Base-by-base conservation (phyloP, 2,797 vertebrate genomes). In the Agapornis canus region DNA sequence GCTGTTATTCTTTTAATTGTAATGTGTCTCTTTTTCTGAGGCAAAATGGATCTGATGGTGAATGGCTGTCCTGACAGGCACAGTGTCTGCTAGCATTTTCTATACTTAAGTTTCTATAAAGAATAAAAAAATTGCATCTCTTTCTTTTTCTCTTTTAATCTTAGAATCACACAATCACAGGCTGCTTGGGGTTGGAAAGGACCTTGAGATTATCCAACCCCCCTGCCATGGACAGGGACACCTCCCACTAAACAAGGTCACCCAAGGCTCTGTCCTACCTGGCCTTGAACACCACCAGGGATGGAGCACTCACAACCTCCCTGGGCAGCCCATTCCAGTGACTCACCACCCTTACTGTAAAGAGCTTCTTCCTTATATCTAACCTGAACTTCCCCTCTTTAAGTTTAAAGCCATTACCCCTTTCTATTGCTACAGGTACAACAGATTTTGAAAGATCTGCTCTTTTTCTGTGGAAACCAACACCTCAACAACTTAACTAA, bases 1-100 rank as follows among this genome's bases (percentile, higher is more conserved):
- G 68, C 49, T 85, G 73, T 42, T 90, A 51, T 72, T 75, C 82
- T 86, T 89, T 76, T 95, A 91, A 81, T 89, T 91, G 71, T 73
- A 52, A 90, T 79, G 35, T 51, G 25, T 40, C 82, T 51, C 26
- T 86, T 89, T 76, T 92, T 91, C 86, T 76, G 51, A 92, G 26
- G 72, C 35, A 86, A 81, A 91, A 82, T 66, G 19, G 57, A 82
- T 78, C 25, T 82, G 56, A 68, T 72, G 29, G 52, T 83, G 72
- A 92, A 82, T n/a, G 16, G 35, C 70, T 2, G 2, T 29, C 37
- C 61, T 65, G 42, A 54, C 42, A 83, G 32, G 35, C 37, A 48
- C 25, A 31, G n/a, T 6, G 89, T 87, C 72, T 71, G 37, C 52
- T 37, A 17, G 9, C 20, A n/a, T 91, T 82, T 95, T 90, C 66